phyloP scores from a whole-genome alignment of 2,797 vertebrate genomes.

The Notolabrus celidotus region DNA sequence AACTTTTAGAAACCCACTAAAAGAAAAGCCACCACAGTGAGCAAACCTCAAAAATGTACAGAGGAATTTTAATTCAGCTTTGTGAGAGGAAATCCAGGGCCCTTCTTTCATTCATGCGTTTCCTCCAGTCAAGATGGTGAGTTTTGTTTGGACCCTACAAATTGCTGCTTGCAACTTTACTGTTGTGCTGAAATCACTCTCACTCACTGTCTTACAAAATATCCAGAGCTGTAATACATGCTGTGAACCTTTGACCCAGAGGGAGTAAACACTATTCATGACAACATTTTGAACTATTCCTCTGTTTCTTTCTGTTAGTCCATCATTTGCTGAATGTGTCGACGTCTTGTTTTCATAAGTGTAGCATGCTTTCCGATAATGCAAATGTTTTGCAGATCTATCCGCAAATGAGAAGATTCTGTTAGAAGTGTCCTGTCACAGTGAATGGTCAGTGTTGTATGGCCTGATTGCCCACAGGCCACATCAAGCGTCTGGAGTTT shows the following conservation, averaged over 20 bases:
- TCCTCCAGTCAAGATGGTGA: not conserved
- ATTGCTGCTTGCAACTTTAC: not conserved
- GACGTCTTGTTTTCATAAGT: not conserved
- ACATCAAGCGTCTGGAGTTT: slow-evolving; percentile 51
- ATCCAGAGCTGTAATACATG: slow-evolving; percentile 8
- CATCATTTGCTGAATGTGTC: not conserved
- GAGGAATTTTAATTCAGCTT: not conserved
- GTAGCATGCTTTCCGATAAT: not conserved
- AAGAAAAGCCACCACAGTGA: not conserved
- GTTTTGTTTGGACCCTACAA: not conserved
- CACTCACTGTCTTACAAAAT: slow-evolving; percentile 21
- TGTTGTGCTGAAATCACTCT: slow-evolving; percentile 9
- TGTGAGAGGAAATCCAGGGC: not conserved
- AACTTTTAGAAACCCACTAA: not conserved
- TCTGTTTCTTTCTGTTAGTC: not conserved
- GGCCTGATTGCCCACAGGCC: slow-evolving; percentile 47
- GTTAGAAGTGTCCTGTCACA: slow-evolving; percentile 20
- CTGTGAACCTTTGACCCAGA: slow-evolving; percentile 37
- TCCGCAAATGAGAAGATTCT: slow-evolving; percentile 37
- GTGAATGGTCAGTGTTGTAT: slow-evolving; percentile 38
- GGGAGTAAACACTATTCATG: slow-evolving; percentile 1
- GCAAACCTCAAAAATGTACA: not conserved
- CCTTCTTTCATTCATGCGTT: not conserved
- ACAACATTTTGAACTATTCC: not conserved
- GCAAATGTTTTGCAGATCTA: slow-evolving; percentile 29